These are phyloP conservation scores for Dryobotodes eremita DNA, from an alignment of 2,888 invertebrate species.

Conservation along the genomic window DNA sequence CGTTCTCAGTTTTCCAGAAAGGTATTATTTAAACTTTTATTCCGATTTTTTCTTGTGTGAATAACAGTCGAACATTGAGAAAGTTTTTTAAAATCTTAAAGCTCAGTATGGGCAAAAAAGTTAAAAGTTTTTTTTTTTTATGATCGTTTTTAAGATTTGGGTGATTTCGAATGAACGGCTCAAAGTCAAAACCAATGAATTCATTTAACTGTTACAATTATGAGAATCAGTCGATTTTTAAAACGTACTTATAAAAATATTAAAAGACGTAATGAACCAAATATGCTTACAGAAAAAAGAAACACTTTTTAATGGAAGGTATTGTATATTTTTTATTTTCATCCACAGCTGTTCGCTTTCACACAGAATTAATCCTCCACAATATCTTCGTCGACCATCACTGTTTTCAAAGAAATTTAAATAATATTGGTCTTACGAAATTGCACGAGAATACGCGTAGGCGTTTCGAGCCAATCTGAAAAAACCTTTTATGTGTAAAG, in stretches of 20 bases:
- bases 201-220: background rate
- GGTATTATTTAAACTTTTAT: background rate
- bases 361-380: conserved; percentile 35
- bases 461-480: background rate
- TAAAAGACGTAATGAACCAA: background rate
- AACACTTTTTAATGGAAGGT: rapidly evolving
- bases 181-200: background rate
- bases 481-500: background rate
- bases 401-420: conserved; percentile 26
- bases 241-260: background rate
- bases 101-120: too few species aligned
- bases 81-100: background rate
- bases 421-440: conserved; percentile 28
- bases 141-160: background rate
- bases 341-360: conserved; percentile 32
- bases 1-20: background rate
- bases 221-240: background rate
- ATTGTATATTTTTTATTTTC: background rate
- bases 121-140: background rate
- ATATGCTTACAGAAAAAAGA: background rate
- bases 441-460: conserved; percentile 4
- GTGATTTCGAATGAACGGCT: background rate
- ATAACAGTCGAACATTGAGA: background rate
- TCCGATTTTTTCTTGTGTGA: background rate
- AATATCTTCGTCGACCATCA: conserved; percentile 5